Evolutionary conservation across 2,113 vertebrate species (phyloP).

Genomic region (Bettongia penicillata): DNA sequence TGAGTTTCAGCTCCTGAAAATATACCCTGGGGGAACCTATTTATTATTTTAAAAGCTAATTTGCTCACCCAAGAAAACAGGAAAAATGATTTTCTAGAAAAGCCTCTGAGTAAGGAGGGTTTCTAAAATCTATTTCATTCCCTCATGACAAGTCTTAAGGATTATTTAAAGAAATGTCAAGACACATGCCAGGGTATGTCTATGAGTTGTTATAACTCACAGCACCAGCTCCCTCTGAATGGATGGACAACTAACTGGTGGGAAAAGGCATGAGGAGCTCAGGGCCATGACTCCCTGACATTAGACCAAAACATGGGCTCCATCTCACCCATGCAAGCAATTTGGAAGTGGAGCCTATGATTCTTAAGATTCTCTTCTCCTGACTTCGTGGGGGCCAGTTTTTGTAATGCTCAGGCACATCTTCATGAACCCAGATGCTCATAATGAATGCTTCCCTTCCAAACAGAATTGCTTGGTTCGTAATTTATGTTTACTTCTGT

Average conservation of each 20-base stretch:
- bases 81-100: neutral
- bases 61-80: neutral
- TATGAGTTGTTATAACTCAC: neutral
- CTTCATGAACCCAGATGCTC: neutral
- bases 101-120: too few species aligned
- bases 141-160: too few species aligned
- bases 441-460: neutral
- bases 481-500: too few species aligned
- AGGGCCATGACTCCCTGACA: too few species aligned
- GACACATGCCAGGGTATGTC: too few species aligned
- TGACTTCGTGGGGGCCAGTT: too few species aligned
- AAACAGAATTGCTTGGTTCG: neutral
- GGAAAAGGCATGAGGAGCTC: neutral
- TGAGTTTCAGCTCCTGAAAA: too few species aligned
- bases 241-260: fast-evolving
- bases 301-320: neutral
- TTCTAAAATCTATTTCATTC: neutral
- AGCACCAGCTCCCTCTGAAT: neutral
- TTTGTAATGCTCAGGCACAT: neutral
- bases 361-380: too few species aligned
- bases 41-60: neutral
- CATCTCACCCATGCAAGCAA: too few species aligned
- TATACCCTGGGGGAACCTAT: neutral
- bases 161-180: too few species aligned
- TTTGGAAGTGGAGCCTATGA: neutral